Conservation (phyloP, 2,797 vertebrate genomes). For the Enteromius viviparus region DNA sequence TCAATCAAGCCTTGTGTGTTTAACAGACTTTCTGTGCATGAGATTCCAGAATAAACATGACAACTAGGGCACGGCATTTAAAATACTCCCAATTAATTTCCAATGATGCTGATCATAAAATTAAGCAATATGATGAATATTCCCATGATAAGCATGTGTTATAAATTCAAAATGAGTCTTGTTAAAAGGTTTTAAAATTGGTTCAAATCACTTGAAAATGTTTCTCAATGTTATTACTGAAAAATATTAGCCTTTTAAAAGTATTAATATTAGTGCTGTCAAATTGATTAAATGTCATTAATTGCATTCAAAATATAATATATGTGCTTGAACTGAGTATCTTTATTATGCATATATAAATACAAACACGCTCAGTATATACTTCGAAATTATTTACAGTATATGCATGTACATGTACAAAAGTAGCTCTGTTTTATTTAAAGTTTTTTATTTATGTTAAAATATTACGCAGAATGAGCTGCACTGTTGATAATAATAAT, state of each 20-base stretch:
- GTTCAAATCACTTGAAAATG: too few relatives aligned
- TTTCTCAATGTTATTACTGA: background rate
- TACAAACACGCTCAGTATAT: too few relatives aligned
- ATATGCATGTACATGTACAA: too few relatives aligned
- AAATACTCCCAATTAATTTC: background rate
- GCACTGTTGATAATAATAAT: background rate
- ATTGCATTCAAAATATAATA: too few relatives aligned
- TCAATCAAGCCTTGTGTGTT: background rate
- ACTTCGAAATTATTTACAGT: too few relatives aligned
- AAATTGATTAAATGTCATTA: too few relatives aligned
- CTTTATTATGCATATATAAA: too few relatives aligned
- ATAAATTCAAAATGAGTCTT: too few relatives aligned
- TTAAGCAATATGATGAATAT: background rate
- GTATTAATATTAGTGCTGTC: too few relatives aligned
- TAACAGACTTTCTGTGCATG: background rate
- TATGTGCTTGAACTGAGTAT: too few relatives aligned
- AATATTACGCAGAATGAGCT: background rate
- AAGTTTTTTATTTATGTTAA: background rate
- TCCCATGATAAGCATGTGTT: background rate
- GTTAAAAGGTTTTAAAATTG: background rate
- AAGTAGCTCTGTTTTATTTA: background rate
- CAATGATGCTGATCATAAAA: background rate
- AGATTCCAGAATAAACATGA: background rate
- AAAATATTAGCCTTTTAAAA: background rate
- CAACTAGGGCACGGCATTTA: background rate